A percentile compares a stretch with the other conserved stretches of the same genome.
These are phyloP conservation scores for Rhagonycha lutea DNA, from an alignment of 2,888 invertebrate genomes.

Conservation along the genomic window DNA sequence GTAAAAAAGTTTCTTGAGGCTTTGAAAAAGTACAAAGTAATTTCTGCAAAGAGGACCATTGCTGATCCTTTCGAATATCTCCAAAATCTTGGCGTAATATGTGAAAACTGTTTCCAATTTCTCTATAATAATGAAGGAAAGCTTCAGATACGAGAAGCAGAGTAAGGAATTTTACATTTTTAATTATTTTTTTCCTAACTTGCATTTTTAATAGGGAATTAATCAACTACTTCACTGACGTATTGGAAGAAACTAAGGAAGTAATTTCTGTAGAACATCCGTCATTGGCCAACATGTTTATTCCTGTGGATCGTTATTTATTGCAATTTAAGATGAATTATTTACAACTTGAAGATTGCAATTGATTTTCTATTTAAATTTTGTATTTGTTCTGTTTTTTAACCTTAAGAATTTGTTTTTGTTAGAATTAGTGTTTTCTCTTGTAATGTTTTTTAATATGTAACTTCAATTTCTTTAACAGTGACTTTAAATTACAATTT, in stretches of 20 bases:
- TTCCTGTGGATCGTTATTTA: neutral
- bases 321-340: neutral
- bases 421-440: neutral
- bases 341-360: too few relatives aligned
- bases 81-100: neutral
- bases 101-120: neutral
- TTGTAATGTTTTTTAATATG: neutral
- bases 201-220: neutral
- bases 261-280: neutral
- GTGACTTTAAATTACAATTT: neutral
- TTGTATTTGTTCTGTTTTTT: neutral
- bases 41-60: neutral
- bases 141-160: neutral
- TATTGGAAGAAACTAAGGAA: neutral
- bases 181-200: neutral
- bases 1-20: neutral
- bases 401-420: neutral
- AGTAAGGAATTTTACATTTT: neutral
- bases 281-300: neutral
- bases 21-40: neutral
- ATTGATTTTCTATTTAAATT: neutral
- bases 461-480: neutral
- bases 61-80: neutral
- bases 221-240: neutral
- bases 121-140: neutral